phyloP scores from a whole-genome alignment of 2,113 vertebrate species.

The Ranitomeya variabilis region DNA sequence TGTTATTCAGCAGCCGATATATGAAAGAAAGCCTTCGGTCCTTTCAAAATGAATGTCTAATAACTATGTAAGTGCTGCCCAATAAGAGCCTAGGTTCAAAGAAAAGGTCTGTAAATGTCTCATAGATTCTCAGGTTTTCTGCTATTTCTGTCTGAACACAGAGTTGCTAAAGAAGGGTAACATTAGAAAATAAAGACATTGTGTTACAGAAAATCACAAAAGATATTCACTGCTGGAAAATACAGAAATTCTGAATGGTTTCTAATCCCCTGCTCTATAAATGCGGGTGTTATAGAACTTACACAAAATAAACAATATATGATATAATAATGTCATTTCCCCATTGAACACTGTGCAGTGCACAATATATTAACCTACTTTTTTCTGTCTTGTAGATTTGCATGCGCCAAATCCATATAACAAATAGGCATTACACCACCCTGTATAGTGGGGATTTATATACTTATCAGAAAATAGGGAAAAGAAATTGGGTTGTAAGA shows the following conservation, averaged over 20 bases:
- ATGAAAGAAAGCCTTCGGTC: not conserved
- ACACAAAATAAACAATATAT: constrained; percentile 44
- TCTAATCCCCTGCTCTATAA: constrained; percentile 45
- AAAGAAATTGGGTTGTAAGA: not conserved
- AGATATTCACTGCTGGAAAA: constrained; percentile 44
- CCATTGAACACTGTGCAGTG: not conserved
- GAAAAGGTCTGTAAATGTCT: constrained; percentile 12
- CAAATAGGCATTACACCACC: constrained; percentile 20
- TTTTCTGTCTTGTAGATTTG: constrained; percentile 31
- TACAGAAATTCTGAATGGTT: constrained; percentile 35
- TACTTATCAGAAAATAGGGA: not conserved
- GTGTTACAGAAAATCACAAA: constrained; percentile 23
- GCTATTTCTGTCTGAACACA: constrained; percentile 22
- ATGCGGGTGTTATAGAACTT: constrained; percentile 18
- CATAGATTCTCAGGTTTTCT: not conserved
- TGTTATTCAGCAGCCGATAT: not conserved
- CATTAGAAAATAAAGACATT: constrained; percentile 30
- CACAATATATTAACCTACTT: constrained; percentile 53
- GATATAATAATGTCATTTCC: constrained; percentile 14
- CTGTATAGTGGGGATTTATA: constrained; percentile 36
- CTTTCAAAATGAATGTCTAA: constrained; percentile 13
- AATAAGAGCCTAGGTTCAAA: constrained; percentile 27
- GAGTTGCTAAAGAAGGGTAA: constrained; percentile 24
- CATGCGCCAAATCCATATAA: constrained; percentile 41
- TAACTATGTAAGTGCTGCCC: constrained; percentile 4